Conservation (phyloP, 1,140 invertebrate genomes). For the Ips nitidus region DNA sequence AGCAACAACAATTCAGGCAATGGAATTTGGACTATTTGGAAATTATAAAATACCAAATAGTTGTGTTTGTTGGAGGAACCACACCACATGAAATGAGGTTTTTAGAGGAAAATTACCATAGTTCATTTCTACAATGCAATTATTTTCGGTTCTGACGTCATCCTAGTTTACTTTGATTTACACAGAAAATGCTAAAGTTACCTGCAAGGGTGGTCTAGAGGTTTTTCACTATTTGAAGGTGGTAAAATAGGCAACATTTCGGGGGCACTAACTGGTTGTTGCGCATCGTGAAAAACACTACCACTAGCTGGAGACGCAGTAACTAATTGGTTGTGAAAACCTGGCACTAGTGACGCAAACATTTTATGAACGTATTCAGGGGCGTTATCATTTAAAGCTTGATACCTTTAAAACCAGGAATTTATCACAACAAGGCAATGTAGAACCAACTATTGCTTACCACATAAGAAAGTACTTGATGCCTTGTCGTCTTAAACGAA, state of each 20-base stretch:
- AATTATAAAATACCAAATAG: too few species aligned
- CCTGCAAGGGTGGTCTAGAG: constrained; percentile 83
- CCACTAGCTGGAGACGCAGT: constrained; percentile 42
- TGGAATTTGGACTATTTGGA: too few species aligned
- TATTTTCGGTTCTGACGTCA: too few species aligned
- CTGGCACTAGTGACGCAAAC: constrained; percentile 88
- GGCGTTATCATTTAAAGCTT: constrained; percentile 89
- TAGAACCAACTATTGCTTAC: constrained; percentile 56
- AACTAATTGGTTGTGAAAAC: constrained; percentile 66
- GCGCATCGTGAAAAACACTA: constrained; percentile 65
- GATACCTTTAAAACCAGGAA: constrained; percentile 47
- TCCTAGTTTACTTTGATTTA: too few species aligned
- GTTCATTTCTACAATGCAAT: too few species aligned
- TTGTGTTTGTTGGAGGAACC: too few species aligned
- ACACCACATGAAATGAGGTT: too few species aligned
- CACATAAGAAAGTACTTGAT: constrained; percentile 75
- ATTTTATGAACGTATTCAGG: constrained; percentile 86
- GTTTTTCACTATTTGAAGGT: constrained; percentile 80
- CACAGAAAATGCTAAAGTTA: neutral
- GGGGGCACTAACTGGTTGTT: constrained; percentile 73
- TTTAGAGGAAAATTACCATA: too few species aligned
- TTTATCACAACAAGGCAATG: neutral
- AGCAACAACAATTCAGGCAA: too few species aligned
- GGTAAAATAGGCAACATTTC: constrained; percentile 84
- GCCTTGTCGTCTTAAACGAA: constrained; percentile 83